Evolutionary conservation across 2,888 invertebrate genomes (phyloP), one percentile per base, ranked within the genome.

Genomic region (Sphaerophoria rueppellii): DNA sequence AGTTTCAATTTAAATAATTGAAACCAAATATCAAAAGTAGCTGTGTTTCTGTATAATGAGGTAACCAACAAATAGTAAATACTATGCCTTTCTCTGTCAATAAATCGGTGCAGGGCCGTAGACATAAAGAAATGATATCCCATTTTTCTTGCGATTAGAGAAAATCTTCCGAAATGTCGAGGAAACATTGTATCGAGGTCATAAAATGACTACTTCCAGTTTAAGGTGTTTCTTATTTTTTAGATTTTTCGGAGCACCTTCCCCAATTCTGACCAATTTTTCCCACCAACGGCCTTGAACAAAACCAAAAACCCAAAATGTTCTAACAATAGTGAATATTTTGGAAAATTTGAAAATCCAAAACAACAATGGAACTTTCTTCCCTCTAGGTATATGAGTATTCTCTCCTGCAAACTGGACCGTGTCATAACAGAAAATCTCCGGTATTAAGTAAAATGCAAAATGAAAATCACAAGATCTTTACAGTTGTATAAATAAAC

Each of bases 1-100:
- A 43, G 9, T 67, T 67, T n/a, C 40, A 54, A 67, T 67, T 54
- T 67, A 67, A 67, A 67, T 67, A 67, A 67, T 67, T 67, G 67
- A 67, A 67, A 67, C 24, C 67, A 67, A 60, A 67, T 54, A 67
- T 67, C 67, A 67, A 65, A 65, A 43, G 54, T 54, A 67, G 40
- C 54, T 40, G 52, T 65, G 54, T 54, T n/a, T 40, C 24, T 54
- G 54, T 67, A 67, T 65, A 65, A 46, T 63, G 65, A 67, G n/a
- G 40, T 67, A 40, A 54, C 7, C 12, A 24, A 4, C 12, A 67
- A 40, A 67, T 54, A 54, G 52, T 54, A 67, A 67, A 67, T 67
- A 40, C 12, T 54, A 32, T 24, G 32, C n/a, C n/a, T 67, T 32
- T 54, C 14, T 54, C 24, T 67, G n/a, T 43, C 7, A 24, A 43